Evolutionary conservation across 2,888 invertebrate species (phyloP).

Genomic region (Cephus nigrinus): DNA sequence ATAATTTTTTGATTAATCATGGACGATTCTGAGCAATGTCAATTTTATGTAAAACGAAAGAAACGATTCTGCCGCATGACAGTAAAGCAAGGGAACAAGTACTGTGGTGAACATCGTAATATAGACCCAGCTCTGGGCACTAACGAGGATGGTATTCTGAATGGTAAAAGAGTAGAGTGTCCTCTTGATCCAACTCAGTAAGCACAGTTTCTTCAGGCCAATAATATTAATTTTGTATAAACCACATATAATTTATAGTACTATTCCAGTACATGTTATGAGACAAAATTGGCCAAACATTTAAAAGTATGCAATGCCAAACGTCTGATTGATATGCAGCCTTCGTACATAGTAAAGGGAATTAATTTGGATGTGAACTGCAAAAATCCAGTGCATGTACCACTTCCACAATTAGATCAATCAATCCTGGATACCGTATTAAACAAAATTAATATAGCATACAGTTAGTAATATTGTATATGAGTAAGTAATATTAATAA

Average conservation of each 20-base stretch:
- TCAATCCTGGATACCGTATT: conserved; percentile 44
- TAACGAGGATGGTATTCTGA: conserved; percentile 28
- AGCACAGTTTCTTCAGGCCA: conserved; percentile 49
- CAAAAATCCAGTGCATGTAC: conserved; percentile 33
- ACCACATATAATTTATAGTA: conserved; percentile 20
- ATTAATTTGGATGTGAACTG: conserved; percentile 64
- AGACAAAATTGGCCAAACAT: conserved; percentile 76
- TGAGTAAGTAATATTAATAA: background rate
- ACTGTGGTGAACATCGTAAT: conserved; percentile 77
- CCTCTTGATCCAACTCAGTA: conserved; percentile 82
- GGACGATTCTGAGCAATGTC: conserved; percentile 39
- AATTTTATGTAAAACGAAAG: conserved; percentile 75
- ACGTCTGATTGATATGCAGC: conserved; percentile 61
- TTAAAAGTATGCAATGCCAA: conserved; percentile 80
- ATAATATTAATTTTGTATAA: conserved; percentile 22
- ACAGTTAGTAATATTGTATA: conserved; percentile 40
- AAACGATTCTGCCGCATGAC: conserved; percentile 83
- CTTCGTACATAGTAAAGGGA: conserved; percentile 70
- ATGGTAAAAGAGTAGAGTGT: conserved; percentile 71
- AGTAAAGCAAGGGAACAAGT: conserved; percentile 74
- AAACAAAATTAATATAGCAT: conserved; percentile 51
- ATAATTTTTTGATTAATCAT: background rate
- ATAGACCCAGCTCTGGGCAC: conserved; percentile 49
- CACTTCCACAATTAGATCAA: conserved; percentile 47
- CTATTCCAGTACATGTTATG: conserved; percentile 74